Conservation (phyloP, 1,140 invertebrate species). For the Himalopsyche phryganea region DNA sequence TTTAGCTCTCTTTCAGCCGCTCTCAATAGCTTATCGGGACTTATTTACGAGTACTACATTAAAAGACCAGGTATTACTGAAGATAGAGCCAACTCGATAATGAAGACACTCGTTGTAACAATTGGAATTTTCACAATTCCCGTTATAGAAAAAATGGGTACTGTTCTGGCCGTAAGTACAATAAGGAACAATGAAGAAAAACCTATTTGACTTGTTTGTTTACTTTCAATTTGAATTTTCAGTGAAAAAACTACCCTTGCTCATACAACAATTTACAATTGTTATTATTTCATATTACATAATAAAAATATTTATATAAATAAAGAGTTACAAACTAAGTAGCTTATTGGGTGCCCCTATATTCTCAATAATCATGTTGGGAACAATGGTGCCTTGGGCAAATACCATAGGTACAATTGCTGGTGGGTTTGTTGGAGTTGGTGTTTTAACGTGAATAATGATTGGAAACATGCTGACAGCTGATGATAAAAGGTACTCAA, state of each 20-base stretch:
- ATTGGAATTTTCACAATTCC: conserved; percentile 55
- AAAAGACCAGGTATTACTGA: conserved; percentile 50
- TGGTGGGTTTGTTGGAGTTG: conserved; percentile 64
- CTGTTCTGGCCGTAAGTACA: conserved; percentile 37
- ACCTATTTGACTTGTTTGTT: too few species aligned
- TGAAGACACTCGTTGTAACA: conserved; percentile 56
- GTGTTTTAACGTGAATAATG: conserved; percentile 69
- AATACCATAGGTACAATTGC: conserved; percentile 70
- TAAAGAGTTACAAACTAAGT: conserved; percentile 54
- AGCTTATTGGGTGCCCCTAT: conserved; percentile 69
- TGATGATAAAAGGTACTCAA: conserved; percentile 58
- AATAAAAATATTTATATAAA: neutral
- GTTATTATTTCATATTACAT: too few species aligned
- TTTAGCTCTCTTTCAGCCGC: conserved; percentile 68
- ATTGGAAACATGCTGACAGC: conserved; percentile 18
- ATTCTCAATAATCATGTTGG: conserved; percentile 71
- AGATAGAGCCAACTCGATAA: conserved; percentile 51
- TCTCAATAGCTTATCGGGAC: conserved; percentile 75
- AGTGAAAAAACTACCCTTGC: too few species aligned
- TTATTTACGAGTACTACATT: conserved; percentile 67
- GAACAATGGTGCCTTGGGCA: conserved; percentile 68
- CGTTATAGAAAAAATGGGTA: conserved; percentile 56
- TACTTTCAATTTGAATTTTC: too few species aligned
- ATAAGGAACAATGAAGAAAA: too few species aligned
- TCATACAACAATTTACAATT: too few species aligned